Evolutionary conservation across 2,888 invertebrate species (phyloP), one percentile per base, ranked within the genome.

Genomic region (Nyleta sp.): DNA sequence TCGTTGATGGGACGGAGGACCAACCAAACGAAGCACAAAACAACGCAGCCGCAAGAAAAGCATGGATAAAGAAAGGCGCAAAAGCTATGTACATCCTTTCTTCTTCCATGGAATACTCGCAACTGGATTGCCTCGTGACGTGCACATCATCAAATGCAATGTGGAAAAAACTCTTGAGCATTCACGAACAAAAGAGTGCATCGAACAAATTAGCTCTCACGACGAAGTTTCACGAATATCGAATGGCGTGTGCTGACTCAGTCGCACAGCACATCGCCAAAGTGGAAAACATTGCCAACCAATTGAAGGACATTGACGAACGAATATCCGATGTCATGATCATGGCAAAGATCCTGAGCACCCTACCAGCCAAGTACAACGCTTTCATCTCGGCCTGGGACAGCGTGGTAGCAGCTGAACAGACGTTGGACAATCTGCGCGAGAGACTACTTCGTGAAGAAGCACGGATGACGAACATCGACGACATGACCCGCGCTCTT

Each of bases 161-260:
- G 64, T 55, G 55, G 57, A 53, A 2, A 11, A 64, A 68, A 28
- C 55, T 55, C 1, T 6, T 2, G 0, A 18, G 22, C 1, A 74
- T 85, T 6, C 83, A 85, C 38, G 84, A 84, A 55, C 84, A 84
- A 28, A 83, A 82, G 53, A 81, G 80, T 0, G 80, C 70, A 7
- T 72, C 84, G 13, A 82, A 84, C 20, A 83, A 84, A 46, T 28
- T 72, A 42, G 38, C 53, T 0, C 44, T 72, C 7, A 67, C 35
- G 22, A 65, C 60, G 11, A 73, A 62, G 17, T 59, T 78, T 42
- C 73, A 78, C 38, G 62, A 78, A 6, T 67, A 72, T n/a, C 53
- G 55, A 15, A 78, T 78, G 35, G 50, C 60, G 3, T 8, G 17
- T 10, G 20, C 11, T 2, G 78, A 59, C 18, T 59, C 62, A 28